Evolutionary conservation across 2,113 vertebrate species (phyloP), one percentile per base, ranked within the genome.

Genomic region (Centropristis striata): DNA sequence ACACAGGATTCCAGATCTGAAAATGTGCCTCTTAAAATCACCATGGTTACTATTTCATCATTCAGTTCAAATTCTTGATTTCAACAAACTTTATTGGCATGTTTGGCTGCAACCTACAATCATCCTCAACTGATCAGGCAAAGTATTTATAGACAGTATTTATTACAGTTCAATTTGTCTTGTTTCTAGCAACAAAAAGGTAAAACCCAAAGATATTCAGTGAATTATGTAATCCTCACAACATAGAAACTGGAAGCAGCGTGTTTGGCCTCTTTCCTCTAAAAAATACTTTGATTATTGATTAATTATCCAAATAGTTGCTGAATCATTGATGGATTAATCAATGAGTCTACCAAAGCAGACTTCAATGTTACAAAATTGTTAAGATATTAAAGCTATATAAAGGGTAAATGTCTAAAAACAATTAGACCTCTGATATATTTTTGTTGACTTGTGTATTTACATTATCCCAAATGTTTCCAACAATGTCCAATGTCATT

Each of bases 1-100:
- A 61, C 14, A 23, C 4, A 1, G 44, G 49, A 54, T 83, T 77
- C 50, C 51, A 4, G 23, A 64, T 58, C 4, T 71, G 16, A 76
- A 57, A 69, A 59, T 3, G 7, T 54, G 10, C 20, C 39, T 20
- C 58, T 51, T 27, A 16, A 37, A 41, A 28, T 49, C 55, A 57
- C 37, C 36, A 65, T 50, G 18, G 36, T 21, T 50, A 73, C 41
- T 18, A 32, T 1, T 36, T 10, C 37, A 70, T 32, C 23, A 25
- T 47, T 54, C 16, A 47, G 21, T 50, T 42, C 27, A 18, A 47
- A 10, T n/a, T 49, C 55, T 41, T 7, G 21, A n/a, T 46, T 39
- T 39, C 9, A 65, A 46, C n/a, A 63, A 64, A 49, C 36, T 16
- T 51, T 11, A 36, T 37, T 68, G 39, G 16, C 13, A 54, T n/a